Evolutionary conservation across 2,113 vertebrate genomes (phyloP).

Genomic region (Equus przewalskii): DNA sequence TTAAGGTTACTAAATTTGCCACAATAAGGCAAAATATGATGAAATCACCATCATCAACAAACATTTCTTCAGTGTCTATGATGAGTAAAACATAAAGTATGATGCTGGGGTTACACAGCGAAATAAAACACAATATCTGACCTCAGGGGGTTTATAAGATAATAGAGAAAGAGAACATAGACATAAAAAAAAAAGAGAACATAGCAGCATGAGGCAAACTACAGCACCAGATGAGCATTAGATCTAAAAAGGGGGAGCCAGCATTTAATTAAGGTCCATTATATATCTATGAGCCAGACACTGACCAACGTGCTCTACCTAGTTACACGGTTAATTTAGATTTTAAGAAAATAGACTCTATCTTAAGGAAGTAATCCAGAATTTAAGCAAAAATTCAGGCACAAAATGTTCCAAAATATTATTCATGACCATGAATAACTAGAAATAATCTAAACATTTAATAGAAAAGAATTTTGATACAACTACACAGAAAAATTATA

Average conservation of each 20-base stretch:
- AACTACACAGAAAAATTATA: neutral
- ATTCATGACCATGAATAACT: neutral
- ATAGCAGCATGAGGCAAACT: neutral
- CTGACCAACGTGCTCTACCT: neutral
- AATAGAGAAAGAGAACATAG: neutral
- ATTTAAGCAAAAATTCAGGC: conserved; percentile 36
- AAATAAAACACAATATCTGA: neutral
- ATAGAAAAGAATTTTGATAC: neutral
- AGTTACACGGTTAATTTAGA: neutral
- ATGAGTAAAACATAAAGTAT: neutral
- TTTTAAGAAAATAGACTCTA: neutral
- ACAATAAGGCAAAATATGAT: neutral
- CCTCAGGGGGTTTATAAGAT: neutral
- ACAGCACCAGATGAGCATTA: neutral
- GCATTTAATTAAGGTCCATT: neutral
- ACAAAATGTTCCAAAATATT: neutral
- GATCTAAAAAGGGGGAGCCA: neutral
- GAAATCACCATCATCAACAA: neutral
- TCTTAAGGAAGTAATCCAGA: neutral
- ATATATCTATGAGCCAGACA: neutral
- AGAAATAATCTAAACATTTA: neutral
- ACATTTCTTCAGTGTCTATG: neutral
- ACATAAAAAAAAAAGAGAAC: neutral
- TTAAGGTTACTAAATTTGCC: neutral
- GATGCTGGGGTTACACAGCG: neutral